phyloP scores from a whole-genome alignment of 2,113 vertebrate genomes.

The Poeciliopsis retropinna region DNA sequence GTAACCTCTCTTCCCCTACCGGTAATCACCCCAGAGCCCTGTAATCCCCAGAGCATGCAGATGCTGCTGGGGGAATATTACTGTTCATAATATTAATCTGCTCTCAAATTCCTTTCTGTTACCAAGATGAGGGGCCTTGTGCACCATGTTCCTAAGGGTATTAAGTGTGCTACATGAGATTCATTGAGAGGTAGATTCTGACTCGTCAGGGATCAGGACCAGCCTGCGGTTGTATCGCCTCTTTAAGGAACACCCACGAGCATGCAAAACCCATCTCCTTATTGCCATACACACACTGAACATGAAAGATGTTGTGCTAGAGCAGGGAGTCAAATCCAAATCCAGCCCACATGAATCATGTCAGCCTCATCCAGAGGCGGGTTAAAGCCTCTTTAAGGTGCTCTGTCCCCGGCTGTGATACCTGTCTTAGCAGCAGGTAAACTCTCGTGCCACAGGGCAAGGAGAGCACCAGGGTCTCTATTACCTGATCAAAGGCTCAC shows the following conservation, averaged over 20 bases:
- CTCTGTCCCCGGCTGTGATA: slow-evolving; percentile 75
- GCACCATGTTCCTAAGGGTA: slow-evolving; percentile 80
- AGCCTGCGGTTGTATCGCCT: slow-evolving; percentile 77
- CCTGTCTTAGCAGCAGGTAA: slow-evolving; percentile 79
- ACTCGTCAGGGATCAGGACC: slow-evolving; percentile 82
- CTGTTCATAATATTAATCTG: slow-evolving; percentile 90
- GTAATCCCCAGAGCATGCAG: slow-evolving; percentile 87
- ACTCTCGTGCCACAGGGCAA: slow-evolving; percentile 63
- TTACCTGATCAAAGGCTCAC: slow-evolving; percentile 73
- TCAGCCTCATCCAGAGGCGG: slow-evolving; percentile 74
- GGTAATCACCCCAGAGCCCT: slow-evolving; percentile 87
- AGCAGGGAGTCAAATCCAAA: slow-evolving; percentile 72
- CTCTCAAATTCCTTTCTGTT: slow-evolving; percentile 82
- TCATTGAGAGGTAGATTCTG: slow-evolving; percentile 83
- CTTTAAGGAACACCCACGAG: slow-evolving; percentile 77
- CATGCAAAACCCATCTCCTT: slow-evolving; percentile 69
- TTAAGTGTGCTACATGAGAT: slow-evolving; percentile 85
- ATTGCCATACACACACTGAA: slow-evolving; percentile 79
- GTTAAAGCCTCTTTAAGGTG: slow-evolving; percentile 83
- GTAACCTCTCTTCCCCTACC: slow-evolving; percentile 82
- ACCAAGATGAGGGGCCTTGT: slow-evolving; percentile 77
- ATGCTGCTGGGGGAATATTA: slow-evolving; percentile 88
- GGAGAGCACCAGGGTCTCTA: slow-evolving; percentile 69
- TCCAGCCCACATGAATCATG: slow-evolving; percentile 73
- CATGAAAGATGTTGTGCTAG: slow-evolving; percentile 73